Percentiles rank a stretch among this genome's conserved stretches.
phyloP scores from a whole-genome alignment of 1,140 invertebrate species.

The Drosophila oshimai region DNA sequence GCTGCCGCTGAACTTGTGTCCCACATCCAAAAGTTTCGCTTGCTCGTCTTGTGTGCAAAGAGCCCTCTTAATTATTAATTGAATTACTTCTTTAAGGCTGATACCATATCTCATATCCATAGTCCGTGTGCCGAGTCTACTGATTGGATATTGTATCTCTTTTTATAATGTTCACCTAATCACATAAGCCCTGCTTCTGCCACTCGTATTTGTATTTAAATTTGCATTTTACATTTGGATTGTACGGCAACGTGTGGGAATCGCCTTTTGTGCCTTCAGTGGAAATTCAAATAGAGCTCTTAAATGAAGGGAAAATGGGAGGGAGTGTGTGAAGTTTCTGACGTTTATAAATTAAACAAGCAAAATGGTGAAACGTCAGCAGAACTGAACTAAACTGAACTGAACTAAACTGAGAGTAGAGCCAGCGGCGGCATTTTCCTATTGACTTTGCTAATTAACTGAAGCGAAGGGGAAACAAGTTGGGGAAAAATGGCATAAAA shows the following conservation, averaged over 20 bases:
- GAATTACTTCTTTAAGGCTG: constrained; percentile 7
- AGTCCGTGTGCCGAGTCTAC: not conserved
- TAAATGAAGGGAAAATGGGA: constrained; percentile 5
- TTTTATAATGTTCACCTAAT: constrained; percentile 24
- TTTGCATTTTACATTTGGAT: constrained; percentile 19
- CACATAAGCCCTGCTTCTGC: constrained; percentile 1
- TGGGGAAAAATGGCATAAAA: constrained; percentile 18
- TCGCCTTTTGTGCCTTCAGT: constrained; percentile 9
- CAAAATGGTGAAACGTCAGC: constrained; percentile 62
- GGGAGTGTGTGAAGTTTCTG: constrained; percentile 44
- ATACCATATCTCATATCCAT: not conserved
- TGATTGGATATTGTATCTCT: constrained; percentile 2
- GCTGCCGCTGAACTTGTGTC: constrained; percentile 16
- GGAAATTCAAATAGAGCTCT: constrained; percentile 23
- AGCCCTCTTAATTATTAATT: constrained; percentile 42
- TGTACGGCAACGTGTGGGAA: constrained; percentile 6
- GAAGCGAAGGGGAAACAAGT: constrained; percentile 4
- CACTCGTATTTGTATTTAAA: constrained; percentile 13
- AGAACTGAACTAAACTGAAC: constrained; percentile 7
- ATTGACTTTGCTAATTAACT: constrained; percentile 80
- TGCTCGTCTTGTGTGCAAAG: constrained; percentile 19
- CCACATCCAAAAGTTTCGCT: constrained; percentile 50
- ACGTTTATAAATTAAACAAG: constrained; percentile 75
- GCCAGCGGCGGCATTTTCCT: constrained; percentile 34
- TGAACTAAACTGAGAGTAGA: not conserved